Percentiles rank a stretch among this genome's conserved stretches.
These are phyloP conservation scores for Apocrypta bakeri DNA, from an alignment of 1,140 invertebrate genomes.

Conservation along the genomic window DNA sequence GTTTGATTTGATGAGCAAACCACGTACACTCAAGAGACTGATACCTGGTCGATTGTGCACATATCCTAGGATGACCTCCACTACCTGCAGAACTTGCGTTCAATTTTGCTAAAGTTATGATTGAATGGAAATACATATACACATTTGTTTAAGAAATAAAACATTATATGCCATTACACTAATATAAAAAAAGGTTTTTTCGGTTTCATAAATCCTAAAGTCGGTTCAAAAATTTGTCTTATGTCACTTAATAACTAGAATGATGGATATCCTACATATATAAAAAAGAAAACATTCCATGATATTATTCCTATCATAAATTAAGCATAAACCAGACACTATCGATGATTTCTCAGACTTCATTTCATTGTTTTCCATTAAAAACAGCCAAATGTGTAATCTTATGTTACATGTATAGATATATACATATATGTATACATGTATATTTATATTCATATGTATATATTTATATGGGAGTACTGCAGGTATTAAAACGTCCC, in stretches of 20 bases:
- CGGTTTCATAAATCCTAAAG: slow-evolving; percentile 34
- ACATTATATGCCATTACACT: slow-evolving; percentile 57
- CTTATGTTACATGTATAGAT: slow-evolving; percentile 46
- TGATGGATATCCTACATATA: slow-evolving; percentile 62
- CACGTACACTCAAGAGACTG: slow-evolving; percentile 25
- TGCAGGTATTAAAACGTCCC: slow-evolving; percentile 70
- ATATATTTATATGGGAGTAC: slow-evolving; percentile 61
- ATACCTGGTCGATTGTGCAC: slow-evolving; percentile 21
- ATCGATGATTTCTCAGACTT: slow-evolving; percentile 54
- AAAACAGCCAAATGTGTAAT: slow-evolving; percentile 45
- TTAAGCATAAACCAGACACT: slow-evolving; percentile 48
- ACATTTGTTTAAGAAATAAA: slow-evolving; percentile 64
- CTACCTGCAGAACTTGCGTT: slow-evolving; percentile 43
- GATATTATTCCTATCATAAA: slow-evolving; percentile 49
- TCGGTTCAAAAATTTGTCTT: slow-evolving; percentile 42
- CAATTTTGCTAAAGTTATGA: slow-evolving; percentile 51
- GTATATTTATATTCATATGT: slow-evolving; percentile 59
- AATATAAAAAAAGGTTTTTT: slow-evolving; percentile 45
- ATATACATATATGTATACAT: slow-evolving; percentile 53
- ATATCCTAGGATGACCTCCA: slow-evolving; percentile 24
- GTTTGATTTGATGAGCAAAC: slow-evolving; percentile 13
- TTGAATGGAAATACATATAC: slow-evolving; percentile 65
- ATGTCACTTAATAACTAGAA: slow-evolving; percentile 62
- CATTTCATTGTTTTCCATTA: slow-evolving; percentile 45
- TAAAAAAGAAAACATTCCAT: slow-evolving; percentile 48